These are phyloP conservation scores for Trichoplusia ni DNA, from an alignment of 1,140 invertebrate genomes.

Conservation along the genomic window DNA sequence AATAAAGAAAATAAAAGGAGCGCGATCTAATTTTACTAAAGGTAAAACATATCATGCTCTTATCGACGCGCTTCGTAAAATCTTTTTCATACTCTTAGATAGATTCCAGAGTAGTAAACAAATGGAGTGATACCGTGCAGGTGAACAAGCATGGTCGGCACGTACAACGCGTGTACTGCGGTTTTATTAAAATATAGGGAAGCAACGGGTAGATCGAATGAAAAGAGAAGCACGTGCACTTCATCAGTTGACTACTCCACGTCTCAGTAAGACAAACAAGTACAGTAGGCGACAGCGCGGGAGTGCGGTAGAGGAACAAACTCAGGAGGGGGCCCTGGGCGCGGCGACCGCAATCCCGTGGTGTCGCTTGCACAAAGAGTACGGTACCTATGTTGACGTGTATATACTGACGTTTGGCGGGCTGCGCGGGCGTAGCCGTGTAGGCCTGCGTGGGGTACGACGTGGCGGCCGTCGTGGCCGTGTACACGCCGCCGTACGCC, in stretches of 20 bases:
- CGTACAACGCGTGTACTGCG: no score
- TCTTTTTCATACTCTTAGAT: not conserved
- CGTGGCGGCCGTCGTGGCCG: constrained; percentile 72
- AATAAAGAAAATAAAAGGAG: no score
- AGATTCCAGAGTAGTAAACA: constrained; percentile 1
- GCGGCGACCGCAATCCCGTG: constrained; percentile 7
- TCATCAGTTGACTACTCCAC: not conserved
- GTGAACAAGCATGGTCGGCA: not conserved
- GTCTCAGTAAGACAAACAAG: constrained; percentile 3
- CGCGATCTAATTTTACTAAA: no score
- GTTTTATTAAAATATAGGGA: no score
- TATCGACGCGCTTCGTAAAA: not conserved
- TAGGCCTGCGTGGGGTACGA: constrained; percentile 74
- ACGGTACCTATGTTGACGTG: constrained; percentile 14
- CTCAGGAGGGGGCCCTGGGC: no score
- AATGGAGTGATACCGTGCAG: constrained; percentile 6
- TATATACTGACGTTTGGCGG: constrained; percentile 66
- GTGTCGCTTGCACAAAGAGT: constrained; percentile 8
- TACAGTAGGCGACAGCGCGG: constrained; percentile 5
- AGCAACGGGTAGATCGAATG: no score
- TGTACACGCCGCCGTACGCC: constrained; percentile 81
- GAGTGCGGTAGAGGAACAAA: not conserved
- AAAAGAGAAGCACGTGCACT: not conserved
- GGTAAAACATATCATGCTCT: no score
- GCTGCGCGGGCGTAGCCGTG: constrained; percentile 62